Percentiles rank a stretch among this genome's conserved stretches.
These are phyloP conservation scores for Psephotus haematonotus DNA, from an alignment of 2,113 vertebrate species.

Conservation along the genomic window DNA sequence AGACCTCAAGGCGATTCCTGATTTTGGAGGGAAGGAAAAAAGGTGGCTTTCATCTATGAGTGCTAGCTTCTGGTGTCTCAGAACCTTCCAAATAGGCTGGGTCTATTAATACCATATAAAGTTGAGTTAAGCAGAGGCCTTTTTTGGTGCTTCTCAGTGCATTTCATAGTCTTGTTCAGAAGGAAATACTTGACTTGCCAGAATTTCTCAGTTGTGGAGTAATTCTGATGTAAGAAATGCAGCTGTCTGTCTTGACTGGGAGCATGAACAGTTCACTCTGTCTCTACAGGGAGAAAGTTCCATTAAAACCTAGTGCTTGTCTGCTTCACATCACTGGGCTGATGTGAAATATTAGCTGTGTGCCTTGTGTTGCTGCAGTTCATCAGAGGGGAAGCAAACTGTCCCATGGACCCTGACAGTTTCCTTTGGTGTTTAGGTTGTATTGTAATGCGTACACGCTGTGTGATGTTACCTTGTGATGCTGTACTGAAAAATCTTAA, in stretches of 20 bases:
- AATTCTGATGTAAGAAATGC: background rate
- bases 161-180: background rate
- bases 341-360: background rate
- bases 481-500: constrained; percentile 38
- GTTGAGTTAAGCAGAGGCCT: background rate
- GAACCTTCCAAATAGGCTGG: background rate
- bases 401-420: background rate
- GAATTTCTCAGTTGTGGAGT: background rate
- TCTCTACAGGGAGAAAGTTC: background rate
- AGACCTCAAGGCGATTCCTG: background rate
- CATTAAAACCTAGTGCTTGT: background rate
- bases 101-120: background rate
- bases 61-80: background rate
- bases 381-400: background rate
- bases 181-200: background rate
- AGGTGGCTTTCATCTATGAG: background rate
- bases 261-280: background rate
- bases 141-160: background rate
- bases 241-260: constrained; percentile 11
- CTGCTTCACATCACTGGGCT: background rate
- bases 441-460: background rate
- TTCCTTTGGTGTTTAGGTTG: constrained; percentile 24
- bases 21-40: background rate
- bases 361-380: constrained; percentile 33
- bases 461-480: constrained; percentile 8